Percentiles rank a stretch among this genome's conserved stretches.
Conservation (phyloP, 2,113 vertebrate genomes). For the Myrmophylax atrothorax region DNA sequence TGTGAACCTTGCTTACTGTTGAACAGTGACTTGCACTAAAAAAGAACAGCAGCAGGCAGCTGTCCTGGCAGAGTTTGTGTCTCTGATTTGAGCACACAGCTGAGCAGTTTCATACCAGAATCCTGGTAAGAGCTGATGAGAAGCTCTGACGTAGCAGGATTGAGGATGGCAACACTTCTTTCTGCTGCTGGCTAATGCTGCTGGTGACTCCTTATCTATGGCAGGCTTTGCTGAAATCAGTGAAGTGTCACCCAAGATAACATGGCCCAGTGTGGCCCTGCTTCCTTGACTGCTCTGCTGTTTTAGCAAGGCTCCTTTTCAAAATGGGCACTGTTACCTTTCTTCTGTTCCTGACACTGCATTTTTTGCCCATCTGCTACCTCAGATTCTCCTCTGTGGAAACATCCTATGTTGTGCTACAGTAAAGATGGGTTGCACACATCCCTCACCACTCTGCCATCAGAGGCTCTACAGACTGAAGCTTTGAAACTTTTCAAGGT, state of each 20-base stretch:
- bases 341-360: neutral
- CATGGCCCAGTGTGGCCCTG: neutral
- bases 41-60: neutral
- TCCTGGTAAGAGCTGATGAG: neutral
- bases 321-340: neutral
- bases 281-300: neutral
- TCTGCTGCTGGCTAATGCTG: neutral
- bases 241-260: neutral
- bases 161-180: neutral
- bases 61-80: neutral
- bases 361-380: neutral
- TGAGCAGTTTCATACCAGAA: neutral
- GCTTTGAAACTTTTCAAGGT: slow-evolving; percentile 93
- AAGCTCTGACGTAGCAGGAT: neutral
- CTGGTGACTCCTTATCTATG: neutral
- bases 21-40: neutral
- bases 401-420: slow-evolving; percentile 83
- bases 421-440: slow-evolving; percentile 83
- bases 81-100: neutral
- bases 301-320: neutral
- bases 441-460: slow-evolving; percentile 87
- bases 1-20: neutral
- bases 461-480: slow-evolving; percentile 89
- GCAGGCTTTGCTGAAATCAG: neutral
- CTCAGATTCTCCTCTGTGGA: slow-evolving; percentile 86